These are phyloP conservation scores for Aplysia californica DNA, from an alignment of 1,140 invertebrate species.

Conservation along the genomic window DNA sequence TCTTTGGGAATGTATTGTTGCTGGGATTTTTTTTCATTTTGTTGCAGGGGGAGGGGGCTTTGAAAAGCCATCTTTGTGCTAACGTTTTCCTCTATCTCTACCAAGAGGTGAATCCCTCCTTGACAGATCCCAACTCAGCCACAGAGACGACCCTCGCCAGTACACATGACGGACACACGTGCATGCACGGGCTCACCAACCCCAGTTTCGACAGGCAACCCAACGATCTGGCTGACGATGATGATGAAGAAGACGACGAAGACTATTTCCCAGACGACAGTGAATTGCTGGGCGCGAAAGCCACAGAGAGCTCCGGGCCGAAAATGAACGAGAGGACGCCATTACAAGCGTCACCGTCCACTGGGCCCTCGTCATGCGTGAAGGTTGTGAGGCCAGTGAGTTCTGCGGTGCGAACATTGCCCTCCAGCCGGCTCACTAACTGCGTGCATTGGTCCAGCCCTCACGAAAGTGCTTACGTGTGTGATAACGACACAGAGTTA, in stretches of 20 bases:
- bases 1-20: background rate
- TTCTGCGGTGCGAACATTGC: background rate
- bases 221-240: background rate
- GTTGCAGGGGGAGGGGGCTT: too few relatives aligned
- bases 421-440: background rate
- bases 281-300: background rate
- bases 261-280: background rate
- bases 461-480: background rate
- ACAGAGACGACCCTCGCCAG: background rate
- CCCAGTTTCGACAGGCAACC: background rate
- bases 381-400: background rate
- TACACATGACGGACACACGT: background rate
- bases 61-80: too few relatives aligned
- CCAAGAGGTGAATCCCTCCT: too few relatives aligned
- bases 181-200: slow-evolving; percentile 8
- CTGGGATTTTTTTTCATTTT: background rate
- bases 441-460: background rate
- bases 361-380: background rate
- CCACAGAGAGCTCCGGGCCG: too few relatives aligned
- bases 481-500: background rate
- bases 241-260: background rate
- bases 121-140: background rate
- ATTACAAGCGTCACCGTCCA: background rate
- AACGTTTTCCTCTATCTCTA: background rate
- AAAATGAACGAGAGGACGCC: background rate